Percentiles rank a stretch among this genome's conserved stretches.
These are phyloP conservation scores for Hypocryptadius cinnamomeus DNA, from an alignment of 2,113 vertebrate species.

Conservation along the genomic window DNA sequence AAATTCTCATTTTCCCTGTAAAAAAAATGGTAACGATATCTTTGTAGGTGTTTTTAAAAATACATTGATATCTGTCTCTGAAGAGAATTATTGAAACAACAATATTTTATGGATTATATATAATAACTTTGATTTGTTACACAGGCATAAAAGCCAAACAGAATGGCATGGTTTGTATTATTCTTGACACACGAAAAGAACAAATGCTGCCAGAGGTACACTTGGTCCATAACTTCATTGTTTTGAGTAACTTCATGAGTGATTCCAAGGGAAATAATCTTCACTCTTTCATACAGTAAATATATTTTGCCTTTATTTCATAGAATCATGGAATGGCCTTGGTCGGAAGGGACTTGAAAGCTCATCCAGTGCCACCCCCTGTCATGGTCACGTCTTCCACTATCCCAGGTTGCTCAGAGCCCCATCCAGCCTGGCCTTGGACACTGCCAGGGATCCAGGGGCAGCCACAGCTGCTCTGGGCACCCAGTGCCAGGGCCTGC, in stretches of 20 bases:
- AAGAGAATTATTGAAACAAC: neutral
- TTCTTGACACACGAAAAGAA: neutral
- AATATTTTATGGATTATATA: neutral
- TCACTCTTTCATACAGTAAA: neutral
- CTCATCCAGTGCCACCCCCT: neutral
- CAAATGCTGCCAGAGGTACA: neutral
- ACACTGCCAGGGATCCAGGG: neutral
- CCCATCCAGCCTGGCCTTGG: neutral
- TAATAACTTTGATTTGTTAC: neutral
- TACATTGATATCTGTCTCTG: neutral
- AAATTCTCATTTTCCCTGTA: neutral
- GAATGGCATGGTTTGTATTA: neutral
- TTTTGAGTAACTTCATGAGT: neutral
- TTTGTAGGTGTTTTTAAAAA: neutral
- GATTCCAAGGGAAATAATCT: neutral
- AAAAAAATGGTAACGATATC: neutral
- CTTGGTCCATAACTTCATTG: neutral
- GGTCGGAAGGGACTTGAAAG: neutral
- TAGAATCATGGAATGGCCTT: neutral
- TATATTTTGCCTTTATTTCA: neutral
- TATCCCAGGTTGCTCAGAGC: rapidly evolving
- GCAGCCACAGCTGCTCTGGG: neutral
- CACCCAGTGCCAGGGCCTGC: rapidly evolving
- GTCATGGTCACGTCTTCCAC: neutral
- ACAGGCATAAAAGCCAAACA: neutral